Evolutionary conservation across 2,797 vertebrate species (phyloP).

Genomic region (Micropoecilia bifurca): DNA sequence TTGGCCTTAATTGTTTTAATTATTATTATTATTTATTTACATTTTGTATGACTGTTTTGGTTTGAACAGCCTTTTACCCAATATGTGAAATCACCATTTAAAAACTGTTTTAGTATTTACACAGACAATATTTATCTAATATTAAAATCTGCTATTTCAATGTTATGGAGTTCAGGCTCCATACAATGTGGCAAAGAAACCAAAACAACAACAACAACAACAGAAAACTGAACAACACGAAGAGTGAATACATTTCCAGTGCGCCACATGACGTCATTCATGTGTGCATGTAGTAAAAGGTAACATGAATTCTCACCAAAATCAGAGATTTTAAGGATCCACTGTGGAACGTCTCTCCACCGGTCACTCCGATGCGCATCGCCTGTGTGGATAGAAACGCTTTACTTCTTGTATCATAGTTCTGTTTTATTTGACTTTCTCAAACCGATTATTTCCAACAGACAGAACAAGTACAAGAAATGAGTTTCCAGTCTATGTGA

Average conservation of each 20-base stretch:
- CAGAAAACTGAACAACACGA: background rate
- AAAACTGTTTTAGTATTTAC: background rate
- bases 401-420: too few relatives aligned
- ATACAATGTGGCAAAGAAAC: too few relatives aligned
- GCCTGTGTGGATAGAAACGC: constrained; percentile 38
- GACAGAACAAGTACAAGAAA: background rate
- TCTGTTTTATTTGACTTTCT: background rate
- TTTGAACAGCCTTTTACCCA: background rate
- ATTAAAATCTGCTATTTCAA: background rate
- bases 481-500: background rate
- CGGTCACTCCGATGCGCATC: constrained; percentile 66
- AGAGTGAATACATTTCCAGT: background rate
- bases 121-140: background rate
- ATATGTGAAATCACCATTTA: background rate
- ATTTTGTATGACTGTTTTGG: background rate
- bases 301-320: constrained; percentile 67
- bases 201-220: too few relatives aligned
- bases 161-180: background rate
- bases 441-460: background rate
- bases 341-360: constrained; percentile 55
- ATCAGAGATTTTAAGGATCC: constrained; percentile 64
- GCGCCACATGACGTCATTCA: background rate
- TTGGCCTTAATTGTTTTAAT: too few relatives aligned
- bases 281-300: background rate
- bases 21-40: too few relatives aligned